Base-by-base conservation (phyloP, 2,113 vertebrate species). In the Gallinago jamesoni region DNA sequence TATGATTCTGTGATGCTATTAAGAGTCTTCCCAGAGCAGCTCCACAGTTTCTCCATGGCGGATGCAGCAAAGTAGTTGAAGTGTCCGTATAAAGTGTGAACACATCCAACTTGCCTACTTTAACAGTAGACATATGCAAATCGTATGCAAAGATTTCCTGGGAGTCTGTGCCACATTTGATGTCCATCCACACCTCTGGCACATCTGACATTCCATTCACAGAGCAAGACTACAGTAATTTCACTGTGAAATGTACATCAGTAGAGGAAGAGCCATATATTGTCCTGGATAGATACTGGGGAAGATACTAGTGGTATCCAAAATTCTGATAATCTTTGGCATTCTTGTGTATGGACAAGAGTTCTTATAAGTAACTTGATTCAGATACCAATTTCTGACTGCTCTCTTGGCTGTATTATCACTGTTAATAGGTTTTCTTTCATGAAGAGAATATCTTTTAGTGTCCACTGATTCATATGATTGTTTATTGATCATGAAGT, bases 401-500 rank as follows among this genome's bases (percentile, higher is more conserved):
- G 9, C 41, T 90, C 25, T 72, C 56, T 43, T 91, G 84, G 55
- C 68, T 1, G 0, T 37, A 21, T 59, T 55, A 72, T 62, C 60
- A 63, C 15, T 2, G 5, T 90, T 92, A 85, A 81, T 35, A 78
- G 52, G 10, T 23, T 90, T 91, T 89, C 77, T 84, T 91, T 84
- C 62, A 84, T 73, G 53, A 89, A 87, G 93, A 89, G n/a, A 85
- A 6, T 73, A n/a, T 78, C 28, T 91, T 95, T 70, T 73, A 52
- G 56, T 92, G 83, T 24, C 74, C 60, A 9, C 64, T 96, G 84
- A 86, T 83, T 95, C 80, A 41, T 93, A 16, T 88, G 84, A 94
- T 92, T 95, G 27, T 48, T 87, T 86, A 87, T 92, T 95, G 88
- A 84, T 92, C 50, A 15, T 27, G 33, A 92, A 70, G 56, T 85